Percentiles rank a stretch among this genome's conserved stretches.
Evolutionary conservation across 2,888 invertebrate species (phyloP).

Genomic region (Drosophila eohydei): DNA sequence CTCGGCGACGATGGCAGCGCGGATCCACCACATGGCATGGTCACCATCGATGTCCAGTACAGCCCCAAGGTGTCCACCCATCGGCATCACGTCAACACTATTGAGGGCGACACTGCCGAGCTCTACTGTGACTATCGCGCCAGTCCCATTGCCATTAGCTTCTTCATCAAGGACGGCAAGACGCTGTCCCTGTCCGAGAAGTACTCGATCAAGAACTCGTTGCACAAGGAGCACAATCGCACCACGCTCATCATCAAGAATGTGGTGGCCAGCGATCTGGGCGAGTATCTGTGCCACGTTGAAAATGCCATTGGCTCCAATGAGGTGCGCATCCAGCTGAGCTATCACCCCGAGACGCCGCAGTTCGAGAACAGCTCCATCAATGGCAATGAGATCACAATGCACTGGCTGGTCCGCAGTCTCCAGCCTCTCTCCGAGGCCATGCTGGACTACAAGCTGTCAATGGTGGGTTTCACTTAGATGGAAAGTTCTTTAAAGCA

Average conservation of each 20-base stretch:
- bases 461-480: conserved; percentile 69
- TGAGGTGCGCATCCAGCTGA: conserved; percentile 75
- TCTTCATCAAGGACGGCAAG: conserved; percentile 78
- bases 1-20: conserved; percentile 80
- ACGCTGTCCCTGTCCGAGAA: conserved; percentile 74
- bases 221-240: conserved; percentile 77
- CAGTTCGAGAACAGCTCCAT: conserved; percentile 78
- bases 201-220: conserved; percentile 85
- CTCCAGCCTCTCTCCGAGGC: conserved; percentile 83
- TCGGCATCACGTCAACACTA: conserved; percentile 82
- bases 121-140: conserved; percentile 83
- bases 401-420: conserved; percentile 83
- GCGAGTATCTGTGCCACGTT: conserved; percentile 90
- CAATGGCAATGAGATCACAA: conserved; percentile 74
- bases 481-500: not conserved
- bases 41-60: conserved; percentile 81
- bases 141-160: conserved; percentile 75
- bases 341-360: conserved; percentile 82
- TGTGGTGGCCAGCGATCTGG: conserved; percentile 89
- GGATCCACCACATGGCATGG: conserved; percentile 78
- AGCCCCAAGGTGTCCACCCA: conserved; percentile 82
- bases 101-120: conserved; percentile 73
- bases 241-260: conserved; percentile 89
- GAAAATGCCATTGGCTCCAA: conserved; percentile 81
- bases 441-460: conserved; percentile 81